Conservation (phyloP, 1,140 invertebrate genomes). For the Chlorops oryzae region DNA sequence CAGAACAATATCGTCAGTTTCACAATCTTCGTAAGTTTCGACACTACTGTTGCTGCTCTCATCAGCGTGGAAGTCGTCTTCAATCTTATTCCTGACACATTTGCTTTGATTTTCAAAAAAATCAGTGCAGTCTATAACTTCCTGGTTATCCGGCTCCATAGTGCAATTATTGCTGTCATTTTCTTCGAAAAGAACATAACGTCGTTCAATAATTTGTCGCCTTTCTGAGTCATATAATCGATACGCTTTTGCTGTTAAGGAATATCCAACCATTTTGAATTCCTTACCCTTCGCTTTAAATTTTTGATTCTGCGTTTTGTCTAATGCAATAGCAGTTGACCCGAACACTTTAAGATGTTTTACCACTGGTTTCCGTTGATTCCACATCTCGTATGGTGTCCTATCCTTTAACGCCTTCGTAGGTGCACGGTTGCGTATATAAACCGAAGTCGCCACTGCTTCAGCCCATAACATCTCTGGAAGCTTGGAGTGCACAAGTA, state of each 20-base stretch:
- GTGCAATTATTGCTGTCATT: not conserved
- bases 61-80: too few species aligned
- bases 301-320: not conserved
- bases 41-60: too few species aligned
- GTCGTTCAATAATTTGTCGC: too few species aligned
- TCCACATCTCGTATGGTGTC: not conserved
- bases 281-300: not conserved
- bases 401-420: too few species aligned
- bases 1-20: too few species aligned
- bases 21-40: too few species aligned
- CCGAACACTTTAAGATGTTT: not conserved
- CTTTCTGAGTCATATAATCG: not conserved
- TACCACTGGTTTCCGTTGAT: not conserved
- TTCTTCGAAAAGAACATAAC: too few species aligned
- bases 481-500: not conserved
- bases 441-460: too few species aligned
- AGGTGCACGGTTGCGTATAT: too few species aligned
- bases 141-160: not conserved
- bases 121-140: not conserved
- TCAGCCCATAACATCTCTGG: too few species aligned
- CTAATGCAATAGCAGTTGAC: too few species aligned
- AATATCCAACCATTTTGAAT: not conserved
- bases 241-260: not conserved
- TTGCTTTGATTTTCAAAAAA: not conserved
- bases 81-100: not conserved